Base-by-base conservation (phyloP, 2,888 invertebrate genomes). In the Ephialtes manifestator region DNA sequence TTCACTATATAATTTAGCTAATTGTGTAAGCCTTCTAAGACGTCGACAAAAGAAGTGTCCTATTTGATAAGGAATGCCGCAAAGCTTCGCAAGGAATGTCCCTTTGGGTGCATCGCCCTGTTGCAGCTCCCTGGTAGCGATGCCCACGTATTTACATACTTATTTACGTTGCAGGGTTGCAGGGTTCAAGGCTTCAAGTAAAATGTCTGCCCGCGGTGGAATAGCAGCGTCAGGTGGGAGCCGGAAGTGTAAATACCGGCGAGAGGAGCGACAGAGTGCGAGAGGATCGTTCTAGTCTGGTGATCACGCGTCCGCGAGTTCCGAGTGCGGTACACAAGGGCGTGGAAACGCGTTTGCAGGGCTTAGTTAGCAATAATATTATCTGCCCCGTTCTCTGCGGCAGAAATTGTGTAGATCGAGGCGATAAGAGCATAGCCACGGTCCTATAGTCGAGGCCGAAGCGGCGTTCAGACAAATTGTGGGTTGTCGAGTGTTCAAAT, bases 201-300 rank as follows among this genome's bases (percentile, higher is more conserved):
- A 67, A 70, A 51, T 24, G 76, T 70, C 35, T 63, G 58, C 65
- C 53, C 13, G 53, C 51, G 58, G 55, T 43, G 55, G 43, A n/a
- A 39, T 63, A 15, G 70, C 35, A 24, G 60, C 60, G 79, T 68
- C 79, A 71, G 84, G 71, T 81, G 75, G 75, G 81, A 82, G 85
- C 81, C 85, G 85, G 85, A 85, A 85, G 79, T 85, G 60, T 75
- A 76, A 82, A 85, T 85, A 85, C 79, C 79, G 55, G 20, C 60
- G 60, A 31, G 78, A 79, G 78, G 18, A 70, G 78, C 43, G 46
- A 28, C 43, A 13, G 55, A 67, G 77, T 55, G 31, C 48, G 60
- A 58, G 67, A 82, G 74, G 58, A 74, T 81, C 81, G 83, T 86
- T 86, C 86, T 81, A 84, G 86, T 86, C 86, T 86, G 83, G 81